Base-by-base conservation (phyloP, 2,797 vertebrate species). In the Poeciliopsis turneri region DNA sequence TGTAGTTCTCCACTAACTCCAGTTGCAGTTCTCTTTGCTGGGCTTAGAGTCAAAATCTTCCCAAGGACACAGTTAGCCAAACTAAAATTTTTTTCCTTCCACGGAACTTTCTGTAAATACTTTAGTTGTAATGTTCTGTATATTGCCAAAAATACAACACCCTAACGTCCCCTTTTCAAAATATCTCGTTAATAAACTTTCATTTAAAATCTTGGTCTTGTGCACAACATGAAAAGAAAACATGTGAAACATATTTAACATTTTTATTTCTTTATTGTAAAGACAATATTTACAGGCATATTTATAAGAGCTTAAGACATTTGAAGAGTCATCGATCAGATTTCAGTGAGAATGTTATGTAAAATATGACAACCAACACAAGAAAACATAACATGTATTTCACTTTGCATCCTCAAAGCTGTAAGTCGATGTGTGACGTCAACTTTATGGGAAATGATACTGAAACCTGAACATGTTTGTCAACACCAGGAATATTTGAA, bases 381-480 rank as follows among this genome's bases (percentile, higher is more conserved):
- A 66, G 3, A 18, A 39, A 36, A 23, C 9, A 59, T 33, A 39
- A 25, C 36, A 25, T 39, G 0, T 68, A 23, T 68, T 23, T 68
- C 64, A 41, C 16, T 16, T 1, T 39, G 1, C 57, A 49, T 78
- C 15, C 5, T 71, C n/a, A 20, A 20, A 70, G 30, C 57, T 33
- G 30, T 1, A 61, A 61, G 36, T 0, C 72, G 28, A 78, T 39
- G 51, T 2, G 20, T 15, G 46, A 1, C 71, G 36, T 74, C 46
- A 76, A 10, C 2, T 46, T 75, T 59, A 0, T 8, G 49, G 33
- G 10, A 84, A 81, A 23, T 28, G n/a, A 86, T 61, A 85, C 51
- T 81, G 70, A 90, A 88, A 87, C 64, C 6, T 8, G 13, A 36
- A 51, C 30, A 33, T 1, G 49, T 46, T 2, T 5, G 23, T 68